Evolutionary conservation across 2,113 vertebrate species (phyloP).

Genomic region (Opisthocomus hoazin): DNA sequence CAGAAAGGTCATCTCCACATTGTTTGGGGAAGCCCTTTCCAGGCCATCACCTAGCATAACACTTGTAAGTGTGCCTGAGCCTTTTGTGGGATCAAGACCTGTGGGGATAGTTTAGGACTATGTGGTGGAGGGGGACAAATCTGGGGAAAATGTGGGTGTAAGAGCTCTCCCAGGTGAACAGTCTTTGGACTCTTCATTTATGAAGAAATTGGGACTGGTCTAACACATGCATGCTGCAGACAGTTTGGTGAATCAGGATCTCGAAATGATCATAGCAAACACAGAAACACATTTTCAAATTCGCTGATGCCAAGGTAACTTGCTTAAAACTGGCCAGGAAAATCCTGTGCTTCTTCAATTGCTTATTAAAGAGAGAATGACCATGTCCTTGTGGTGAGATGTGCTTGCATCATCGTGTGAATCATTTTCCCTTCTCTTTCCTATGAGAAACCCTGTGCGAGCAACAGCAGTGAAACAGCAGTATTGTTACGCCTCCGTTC

Average conservation of each 20-base stretch:
- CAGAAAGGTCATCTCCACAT: background rate
- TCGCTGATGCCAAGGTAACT: background rate
- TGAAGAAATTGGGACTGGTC: background rate
- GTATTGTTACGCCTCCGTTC: fast-evolving
- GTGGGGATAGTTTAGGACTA: background rate
- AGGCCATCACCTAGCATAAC: background rate
- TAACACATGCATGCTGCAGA: background rate
- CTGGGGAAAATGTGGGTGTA: background rate
- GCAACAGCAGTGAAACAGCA: background rate
- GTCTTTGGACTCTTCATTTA: background rate
- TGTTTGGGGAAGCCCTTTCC: background rate
- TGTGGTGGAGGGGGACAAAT: background rate
- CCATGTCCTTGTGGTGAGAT: background rate
- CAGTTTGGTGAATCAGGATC: background rate
- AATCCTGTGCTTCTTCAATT: background rate
- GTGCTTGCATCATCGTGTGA: background rate
- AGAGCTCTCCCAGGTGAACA: fast-evolving
- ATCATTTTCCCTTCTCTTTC: background rate
- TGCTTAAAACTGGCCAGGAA: background rate
- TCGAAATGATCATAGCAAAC: background rate
- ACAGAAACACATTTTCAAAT: background rate
- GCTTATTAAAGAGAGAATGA: background rate
- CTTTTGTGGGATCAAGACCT: background rate
- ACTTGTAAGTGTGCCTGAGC: background rate
- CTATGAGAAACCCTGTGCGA: background rate